phyloP scores from a whole-genome alignment of 2,113 vertebrate species.

The Coturnix japonica region DNA sequence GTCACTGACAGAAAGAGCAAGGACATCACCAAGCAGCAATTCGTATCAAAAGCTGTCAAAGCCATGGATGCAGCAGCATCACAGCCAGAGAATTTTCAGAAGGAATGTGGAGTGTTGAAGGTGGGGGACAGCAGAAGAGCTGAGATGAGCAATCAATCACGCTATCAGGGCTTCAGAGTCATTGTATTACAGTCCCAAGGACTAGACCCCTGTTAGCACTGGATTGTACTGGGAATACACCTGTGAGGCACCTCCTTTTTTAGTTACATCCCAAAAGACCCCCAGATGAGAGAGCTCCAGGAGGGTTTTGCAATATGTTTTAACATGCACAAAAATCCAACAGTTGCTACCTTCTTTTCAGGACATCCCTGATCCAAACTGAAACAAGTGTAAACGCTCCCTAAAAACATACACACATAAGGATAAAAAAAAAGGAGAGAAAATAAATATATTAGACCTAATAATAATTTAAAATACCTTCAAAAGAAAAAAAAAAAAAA shows the following conservation, averaged over 20 bases:
- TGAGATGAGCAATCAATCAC: neutral
- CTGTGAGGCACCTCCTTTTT: accelerated
- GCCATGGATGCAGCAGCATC: neutral
- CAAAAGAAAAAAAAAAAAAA: neutral
- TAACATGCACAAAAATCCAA: neutral
- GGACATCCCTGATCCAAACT: neutral
- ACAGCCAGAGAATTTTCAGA: accelerated
- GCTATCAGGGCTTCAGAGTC: neutral
- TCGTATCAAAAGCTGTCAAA: neutral
- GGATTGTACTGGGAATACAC: neutral
- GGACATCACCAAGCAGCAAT: neutral
- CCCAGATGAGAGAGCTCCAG: neutral
- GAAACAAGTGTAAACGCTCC: neutral
- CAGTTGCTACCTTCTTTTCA: neutral
- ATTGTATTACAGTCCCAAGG: neutral
- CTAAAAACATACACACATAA: accelerated
- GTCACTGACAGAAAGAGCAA: neutral
- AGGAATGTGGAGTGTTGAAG: accelerated
- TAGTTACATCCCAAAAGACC: neutral
- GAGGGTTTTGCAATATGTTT: accelerated
- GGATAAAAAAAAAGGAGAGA: neutral
- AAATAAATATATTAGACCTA: neutral
- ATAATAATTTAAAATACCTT: neutral
- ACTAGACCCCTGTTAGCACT: no score
- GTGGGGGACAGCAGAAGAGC: neutral